Percentiles rank a stretch among this genome's conserved stretches.
Conservation (phyloP, 2,113 vertebrate species). For the Solea solea region DNA sequence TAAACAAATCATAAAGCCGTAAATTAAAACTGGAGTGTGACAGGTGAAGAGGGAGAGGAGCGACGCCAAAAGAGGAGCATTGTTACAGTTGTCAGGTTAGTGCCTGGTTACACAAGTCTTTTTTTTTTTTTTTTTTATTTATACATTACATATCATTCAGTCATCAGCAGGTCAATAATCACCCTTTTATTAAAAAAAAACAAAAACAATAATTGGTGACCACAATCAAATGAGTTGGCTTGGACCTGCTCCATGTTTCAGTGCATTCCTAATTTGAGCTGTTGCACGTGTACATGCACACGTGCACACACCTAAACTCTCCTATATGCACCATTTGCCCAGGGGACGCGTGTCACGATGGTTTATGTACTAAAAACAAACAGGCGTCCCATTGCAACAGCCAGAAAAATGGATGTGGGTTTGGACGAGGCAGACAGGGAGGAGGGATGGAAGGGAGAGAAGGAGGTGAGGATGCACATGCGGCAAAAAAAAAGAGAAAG, state of each 20-base stretch:
- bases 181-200: conserved; percentile 47
- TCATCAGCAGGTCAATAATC: conserved; percentile 16
- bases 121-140: conserved; percentile 26
- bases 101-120: background rate
- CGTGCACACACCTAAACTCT: conserved; percentile 1
- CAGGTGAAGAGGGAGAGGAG: conserved; percentile 31
- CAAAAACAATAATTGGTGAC: conserved; percentile 64
- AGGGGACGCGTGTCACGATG: conserved; percentile 57
- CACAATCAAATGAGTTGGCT: conserved; percentile 30
- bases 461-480: background rate
- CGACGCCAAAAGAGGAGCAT: background rate
- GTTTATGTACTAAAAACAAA: conserved; percentile 72
- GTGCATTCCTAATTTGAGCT: conserved; percentile 24
- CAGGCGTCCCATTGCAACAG: conserved; percentile 61
- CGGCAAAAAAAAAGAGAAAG: background rate
- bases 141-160: conserved; percentile 15
- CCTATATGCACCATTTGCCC: conserved; percentile 47
- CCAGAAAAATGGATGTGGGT: conserved; percentile 67
- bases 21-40: conserved; percentile 52
- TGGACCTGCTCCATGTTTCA: conserved; percentile 30
- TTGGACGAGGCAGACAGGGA: conserved; percentile 32
- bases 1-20: conserved; percentile 56
- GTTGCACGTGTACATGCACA: background rate
- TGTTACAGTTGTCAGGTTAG: background rate
- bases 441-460: conserved; percentile 5